Evolutionary conservation across 2,888 invertebrate species (phyloP).

Genomic region (Cantharis rustica): DNA sequence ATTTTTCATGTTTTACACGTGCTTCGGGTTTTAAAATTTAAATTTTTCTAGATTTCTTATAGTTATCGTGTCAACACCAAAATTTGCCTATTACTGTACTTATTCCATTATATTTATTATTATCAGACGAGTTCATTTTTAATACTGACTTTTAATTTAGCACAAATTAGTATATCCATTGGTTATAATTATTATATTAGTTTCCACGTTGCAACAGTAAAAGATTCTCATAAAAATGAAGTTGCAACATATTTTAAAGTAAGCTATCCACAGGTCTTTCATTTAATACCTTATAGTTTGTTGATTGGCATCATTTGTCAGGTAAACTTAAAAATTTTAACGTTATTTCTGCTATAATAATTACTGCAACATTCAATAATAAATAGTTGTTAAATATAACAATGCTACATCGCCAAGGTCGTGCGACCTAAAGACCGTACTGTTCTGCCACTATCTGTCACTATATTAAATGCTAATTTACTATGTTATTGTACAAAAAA

Average conservation of each 20-base stretch:
- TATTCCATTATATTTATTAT: too few species aligned
- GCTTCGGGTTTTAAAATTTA: too few species aligned
- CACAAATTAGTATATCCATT: conserved; percentile 3
- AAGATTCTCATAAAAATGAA: background rate
- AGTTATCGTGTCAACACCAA: too few species aligned
- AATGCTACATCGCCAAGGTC: too few species aligned
- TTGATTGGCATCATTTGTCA: conserved; percentile 4
- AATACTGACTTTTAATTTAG: conserved; percentile 24
- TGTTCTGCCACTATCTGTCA: too few species aligned
- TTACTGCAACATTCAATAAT: background rate
- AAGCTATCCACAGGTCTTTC: background rate
- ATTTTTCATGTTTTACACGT: too few species aligned
- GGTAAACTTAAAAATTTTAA: background rate
- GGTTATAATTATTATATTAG: conserved; percentile 2
- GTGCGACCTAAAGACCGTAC: too few species aligned
- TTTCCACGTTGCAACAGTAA: background rate
- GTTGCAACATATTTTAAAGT: background rate
- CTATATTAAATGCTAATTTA: too few species aligned
- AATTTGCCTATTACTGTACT: too few species aligned
- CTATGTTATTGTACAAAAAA: too few species aligned
- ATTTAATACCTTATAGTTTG: conserved; percentile 1
- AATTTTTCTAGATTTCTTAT: too few species aligned
- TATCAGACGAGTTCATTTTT: background rate
- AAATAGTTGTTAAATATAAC: too few species aligned
- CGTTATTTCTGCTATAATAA: background rate